Evolutionary conservation across 2,113 vertebrate species (phyloP), one percentile per base, ranked within the genome.

Genomic region (Oryzias celebensis): DNA sequence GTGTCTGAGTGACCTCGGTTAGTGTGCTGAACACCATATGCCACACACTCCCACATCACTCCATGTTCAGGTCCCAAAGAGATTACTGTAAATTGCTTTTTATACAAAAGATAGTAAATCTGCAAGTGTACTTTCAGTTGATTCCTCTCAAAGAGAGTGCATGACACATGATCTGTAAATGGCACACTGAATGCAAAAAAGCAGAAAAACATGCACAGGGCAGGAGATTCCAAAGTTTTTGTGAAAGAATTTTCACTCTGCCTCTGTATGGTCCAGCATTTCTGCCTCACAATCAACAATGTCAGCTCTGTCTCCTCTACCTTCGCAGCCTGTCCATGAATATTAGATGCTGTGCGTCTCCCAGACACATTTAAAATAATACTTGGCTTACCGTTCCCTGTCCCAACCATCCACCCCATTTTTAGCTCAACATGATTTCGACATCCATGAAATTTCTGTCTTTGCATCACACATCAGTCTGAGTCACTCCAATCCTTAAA

Each of bases 401-500:
- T 49, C 57, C 50, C 44, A 15, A 47, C 15, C 43, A 12, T 12
- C 43, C 43, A 15, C 14, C 43, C 18, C 22, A 4, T 7, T 57
- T 43, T 24, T 54, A 53, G 16, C 16, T 13, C 17, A 0, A 48
- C 71, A 53, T 47, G 52, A 7, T 22, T 63, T n/a, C 65, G 42
- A 63, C 68, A 68, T 65, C 52, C 57, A 65, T 65, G 48, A 70
- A 78, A 62, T 53, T 59, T 43, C 56, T 44, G n/a, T 46, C 47
- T 51, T 51, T 44, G 51, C 53, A 36, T 15, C 1, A 0, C 22
- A 64, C 28, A 64, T 64, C 52, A 55, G 26, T 53, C 58, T 3
- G 3, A 65, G 79, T 82, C 71, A 58, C 28, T 67, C 17, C 57
- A 44, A 57, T 49, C 42, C 20, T 26, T 28, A 13, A 49, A 65